These are phyloP conservation scores for Salvelinus namaycush DNA, from an alignment of 2,113 vertebrate species.

Conservation along the genomic window DNA sequence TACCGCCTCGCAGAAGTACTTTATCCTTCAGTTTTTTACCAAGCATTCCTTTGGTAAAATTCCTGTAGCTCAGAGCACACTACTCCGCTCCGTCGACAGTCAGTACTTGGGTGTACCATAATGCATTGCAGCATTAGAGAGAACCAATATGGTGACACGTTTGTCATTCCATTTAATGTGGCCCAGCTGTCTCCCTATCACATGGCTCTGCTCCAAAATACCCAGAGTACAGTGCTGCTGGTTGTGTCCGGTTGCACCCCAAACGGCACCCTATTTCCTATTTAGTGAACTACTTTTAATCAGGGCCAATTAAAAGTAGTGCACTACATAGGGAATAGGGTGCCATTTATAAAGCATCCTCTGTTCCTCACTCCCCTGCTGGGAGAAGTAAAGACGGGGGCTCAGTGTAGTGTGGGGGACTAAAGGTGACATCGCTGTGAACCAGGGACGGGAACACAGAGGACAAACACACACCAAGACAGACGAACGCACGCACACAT, in stretches of 20 bases:
- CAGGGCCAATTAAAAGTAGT: no score
- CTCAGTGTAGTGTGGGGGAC: neutral
- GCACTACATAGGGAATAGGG: no score
- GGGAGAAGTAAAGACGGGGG: slow-evolving; percentile 23
- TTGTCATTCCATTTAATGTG: slow-evolving; percentile 52
- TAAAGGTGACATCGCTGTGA: slow-evolving; percentile 29
- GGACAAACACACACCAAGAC: slow-evolving; percentile 5
- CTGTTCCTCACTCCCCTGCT: slow-evolving; percentile 18
- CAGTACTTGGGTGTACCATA: slow-evolving; percentile 33
- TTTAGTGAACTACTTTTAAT: no score
- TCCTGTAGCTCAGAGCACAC: slow-evolving; percentile 36
- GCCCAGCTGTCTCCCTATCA: slow-evolving; percentile 61
- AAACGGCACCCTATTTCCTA: no score
- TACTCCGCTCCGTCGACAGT: slow-evolving; percentile 34
- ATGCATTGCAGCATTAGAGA: slow-evolving; percentile 29
- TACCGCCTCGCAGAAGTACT: no score
- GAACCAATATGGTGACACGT: slow-evolving; percentile 42
- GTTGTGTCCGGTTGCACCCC: no score
- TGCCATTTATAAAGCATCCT: neutral
- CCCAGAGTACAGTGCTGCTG: slow-evolving; percentile 35
- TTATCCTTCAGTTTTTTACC: neutral
- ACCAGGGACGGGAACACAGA: neutral
- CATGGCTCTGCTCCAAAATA: slow-evolving; percentile 33
- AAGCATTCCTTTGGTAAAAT: slow-evolving; percentile 2
- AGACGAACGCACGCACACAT: no score